A percentile compares a stretch with the other conserved stretches of the same genome.
phyloP scores from a whole-genome alignment of 2,888 invertebrate species.

The Steinernema hermaphroditum region DNA sequence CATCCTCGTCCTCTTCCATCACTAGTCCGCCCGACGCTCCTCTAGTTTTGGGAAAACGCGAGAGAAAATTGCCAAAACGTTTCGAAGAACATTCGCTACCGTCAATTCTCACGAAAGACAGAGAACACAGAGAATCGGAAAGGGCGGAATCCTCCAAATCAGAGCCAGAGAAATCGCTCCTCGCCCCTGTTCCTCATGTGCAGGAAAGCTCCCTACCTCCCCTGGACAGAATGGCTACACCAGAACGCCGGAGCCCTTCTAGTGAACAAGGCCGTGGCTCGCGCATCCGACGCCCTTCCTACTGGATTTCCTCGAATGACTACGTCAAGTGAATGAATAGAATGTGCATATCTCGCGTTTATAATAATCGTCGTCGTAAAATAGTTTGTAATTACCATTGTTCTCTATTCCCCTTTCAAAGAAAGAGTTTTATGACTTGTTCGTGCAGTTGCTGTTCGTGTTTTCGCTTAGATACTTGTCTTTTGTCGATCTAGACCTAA shows the following conservation, averaged over 20 bases:
- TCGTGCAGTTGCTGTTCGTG: too few relatives aligned
- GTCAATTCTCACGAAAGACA: background rate
- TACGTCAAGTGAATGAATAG: too few relatives aligned
- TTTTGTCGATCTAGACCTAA: too few relatives aligned
- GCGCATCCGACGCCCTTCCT: background rate
- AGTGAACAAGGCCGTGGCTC: background rate
- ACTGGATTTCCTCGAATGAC: background rate
- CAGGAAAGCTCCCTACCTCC: background rate
- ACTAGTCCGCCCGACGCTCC: too few relatives aligned
- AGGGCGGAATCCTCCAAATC: background rate
- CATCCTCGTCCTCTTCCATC: too few relatives aligned
- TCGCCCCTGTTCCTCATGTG: background rate
- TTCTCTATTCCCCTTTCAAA: background rate
- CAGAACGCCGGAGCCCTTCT: background rate
- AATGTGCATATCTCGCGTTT: too few relatives aligned
- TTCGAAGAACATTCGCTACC: background rate
- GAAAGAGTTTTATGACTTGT: constrained; percentile 1
- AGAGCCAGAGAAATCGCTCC: background rate
- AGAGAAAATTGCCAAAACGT: background rate
- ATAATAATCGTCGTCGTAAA: too few relatives aligned
- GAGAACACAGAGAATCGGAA: background rate
- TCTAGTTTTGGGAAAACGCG: background rate
- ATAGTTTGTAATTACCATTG: too few relatives aligned
- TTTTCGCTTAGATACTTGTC: background rate
- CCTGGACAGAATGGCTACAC: background rate